Conservation (phyloP, 2,797 vertebrate species). For the Thamnophis elegans region DNA sequence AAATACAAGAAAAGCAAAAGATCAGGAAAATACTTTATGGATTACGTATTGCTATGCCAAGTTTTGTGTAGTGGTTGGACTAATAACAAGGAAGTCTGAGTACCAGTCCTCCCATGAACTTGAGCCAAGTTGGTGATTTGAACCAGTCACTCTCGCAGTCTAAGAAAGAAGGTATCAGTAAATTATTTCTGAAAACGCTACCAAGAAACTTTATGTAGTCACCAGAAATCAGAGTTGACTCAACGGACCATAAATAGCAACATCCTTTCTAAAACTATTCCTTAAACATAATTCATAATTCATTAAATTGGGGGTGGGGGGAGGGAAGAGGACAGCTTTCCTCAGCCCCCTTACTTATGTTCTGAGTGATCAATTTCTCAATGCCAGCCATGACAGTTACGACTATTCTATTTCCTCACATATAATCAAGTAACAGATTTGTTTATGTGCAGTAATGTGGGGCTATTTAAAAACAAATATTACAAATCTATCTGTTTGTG, state of each 20-base stretch:
- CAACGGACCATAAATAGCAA: neutral
- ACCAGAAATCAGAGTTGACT: neutral
- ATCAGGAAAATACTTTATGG: constrained; percentile 5
- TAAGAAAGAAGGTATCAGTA: neutral
- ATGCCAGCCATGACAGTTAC: neutral
- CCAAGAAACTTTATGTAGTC: neutral
- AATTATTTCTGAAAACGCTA: neutral
- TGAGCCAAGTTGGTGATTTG: neutral
- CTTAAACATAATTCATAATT: neutral
- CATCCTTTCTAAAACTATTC: neutral
- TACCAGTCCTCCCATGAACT: neutral
- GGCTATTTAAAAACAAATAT: neutral
- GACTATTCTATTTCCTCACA: neutral
- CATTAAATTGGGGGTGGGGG: neutral
- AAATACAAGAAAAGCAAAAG: constrained; percentile 54
- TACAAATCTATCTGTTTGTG: neutral
- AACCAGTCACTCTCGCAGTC: neutral
- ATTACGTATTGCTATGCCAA: neutral
- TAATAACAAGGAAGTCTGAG: neutral
- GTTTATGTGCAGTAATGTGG: neutral
- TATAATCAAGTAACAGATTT: neutral
- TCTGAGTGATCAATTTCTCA: neutral
- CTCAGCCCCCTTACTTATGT: neutral
- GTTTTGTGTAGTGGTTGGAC: neutral
- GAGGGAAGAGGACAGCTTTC: neutral